A percentile compares a stretch with the other conserved stretches of the same genome.
Evolutionary conservation across 2,888 invertebrate species (phyloP).

Genomic region (Brenthis ino): DNA sequence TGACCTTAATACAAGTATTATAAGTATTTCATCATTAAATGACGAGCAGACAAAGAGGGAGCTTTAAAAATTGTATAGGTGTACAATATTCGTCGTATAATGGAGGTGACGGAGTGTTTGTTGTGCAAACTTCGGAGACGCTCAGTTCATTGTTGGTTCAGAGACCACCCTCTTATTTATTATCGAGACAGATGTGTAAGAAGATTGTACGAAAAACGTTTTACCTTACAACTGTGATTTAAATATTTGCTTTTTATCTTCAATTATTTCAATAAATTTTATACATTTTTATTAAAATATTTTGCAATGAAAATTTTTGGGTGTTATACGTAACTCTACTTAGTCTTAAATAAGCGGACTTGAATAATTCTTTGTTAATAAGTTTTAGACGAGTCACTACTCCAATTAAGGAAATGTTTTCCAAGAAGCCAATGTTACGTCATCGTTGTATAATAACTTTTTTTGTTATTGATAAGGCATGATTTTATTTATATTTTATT

Average conservation of each 20-base stretch:
- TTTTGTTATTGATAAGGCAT: not conserved
- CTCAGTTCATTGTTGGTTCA: slow-evolving; percentile 41
- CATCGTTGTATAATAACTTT: not conserved
- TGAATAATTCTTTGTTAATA: no score
- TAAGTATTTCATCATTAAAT: slow-evolving; percentile 16
- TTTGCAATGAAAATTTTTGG: not conserved
- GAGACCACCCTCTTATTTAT: slow-evolving; percentile 40
- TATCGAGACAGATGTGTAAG: slow-evolving; percentile 31
- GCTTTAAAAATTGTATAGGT: slow-evolving; percentile 14
- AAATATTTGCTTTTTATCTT: slow-evolving; percentile 1
- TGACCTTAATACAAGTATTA: slow-evolving; percentile 18
- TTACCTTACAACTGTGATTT: slow-evolving; percentile 4
- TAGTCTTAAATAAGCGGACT: no score
- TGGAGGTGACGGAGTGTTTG: slow-evolving; percentile 38
- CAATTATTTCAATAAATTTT: not conserved
- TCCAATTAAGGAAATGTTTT: no score
- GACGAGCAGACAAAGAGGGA: slow-evolving; percentile 20
- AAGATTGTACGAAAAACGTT: not conserved
- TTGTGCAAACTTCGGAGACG: slow-evolving; percentile 41
- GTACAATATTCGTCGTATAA: slow-evolving; percentile 24
- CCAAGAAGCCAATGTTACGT: slow-evolving; percentile 1
- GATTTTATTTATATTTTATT: not conserved
- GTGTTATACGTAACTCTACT: no score
- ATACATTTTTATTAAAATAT: not conserved
- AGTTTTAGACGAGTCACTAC: no score